These are phyloP conservation scores for Lapara coniferarum DNA, from an alignment of 2,888 invertebrate species.

Conservation along the genomic window DNA sequence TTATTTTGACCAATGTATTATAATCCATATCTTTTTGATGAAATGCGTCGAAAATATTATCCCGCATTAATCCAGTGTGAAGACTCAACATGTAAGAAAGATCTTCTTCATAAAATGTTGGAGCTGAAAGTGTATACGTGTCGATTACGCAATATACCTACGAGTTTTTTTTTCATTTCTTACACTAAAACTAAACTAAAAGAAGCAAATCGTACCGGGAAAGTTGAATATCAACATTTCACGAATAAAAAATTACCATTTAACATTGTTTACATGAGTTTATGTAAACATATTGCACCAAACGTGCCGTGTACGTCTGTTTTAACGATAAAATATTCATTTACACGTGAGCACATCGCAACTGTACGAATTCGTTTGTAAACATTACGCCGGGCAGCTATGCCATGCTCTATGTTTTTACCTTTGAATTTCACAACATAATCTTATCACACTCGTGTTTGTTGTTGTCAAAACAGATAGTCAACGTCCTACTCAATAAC, in stretches of 20 bases:
- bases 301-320: constrained; percentile 6
- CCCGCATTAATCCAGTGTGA: too few species aligned
- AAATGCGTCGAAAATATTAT: neutral
- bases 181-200: neutral
- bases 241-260: constrained; percentile 17
- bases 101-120: too few species aligned
- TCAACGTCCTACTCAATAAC: too few species aligned
- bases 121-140: neutral
- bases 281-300: constrained; percentile 16
- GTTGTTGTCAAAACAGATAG: too few species aligned
- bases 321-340: constrained; percentile 14
- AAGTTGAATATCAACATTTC: constrained; percentile 20
- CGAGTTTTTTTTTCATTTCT: neutral
- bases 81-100: too few species aligned
- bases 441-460: neutral
- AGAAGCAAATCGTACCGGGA: constrained; percentile 2
- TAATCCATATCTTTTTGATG: neutral
- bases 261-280: constrained; percentile 15
- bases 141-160: neutral
- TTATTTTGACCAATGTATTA: neutral
- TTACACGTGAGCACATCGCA: constrained; percentile 16
- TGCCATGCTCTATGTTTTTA: neutral
- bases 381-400: neutral
- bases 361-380: constrained; percentile 12
- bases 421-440: neutral